Evolutionary conservation across 2,888 invertebrate species (phyloP).

Genomic region (Macrosiphum euphorbiae): DNA sequence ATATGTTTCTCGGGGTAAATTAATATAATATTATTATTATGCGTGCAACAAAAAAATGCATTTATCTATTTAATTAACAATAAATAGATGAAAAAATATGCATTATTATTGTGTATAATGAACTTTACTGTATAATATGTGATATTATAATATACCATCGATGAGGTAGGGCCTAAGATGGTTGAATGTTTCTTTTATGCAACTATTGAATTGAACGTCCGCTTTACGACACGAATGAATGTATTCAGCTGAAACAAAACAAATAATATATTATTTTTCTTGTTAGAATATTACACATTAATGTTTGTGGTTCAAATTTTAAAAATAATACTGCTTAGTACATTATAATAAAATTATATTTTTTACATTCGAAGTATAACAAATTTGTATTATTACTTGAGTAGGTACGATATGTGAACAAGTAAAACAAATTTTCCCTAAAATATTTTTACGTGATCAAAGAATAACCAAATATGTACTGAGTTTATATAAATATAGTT

Average conservation of each 20-base stretch:
- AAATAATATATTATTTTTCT: constrained; percentile 31
- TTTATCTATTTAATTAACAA: not conserved
- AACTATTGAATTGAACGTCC: constrained; percentile 77
- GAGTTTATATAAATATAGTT: not conserved
- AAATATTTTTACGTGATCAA: not conserved
- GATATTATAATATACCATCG: constrained; percentile 69
- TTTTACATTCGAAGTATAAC: not conserved
- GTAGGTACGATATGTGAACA: not conserved
- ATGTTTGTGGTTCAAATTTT: not conserved
- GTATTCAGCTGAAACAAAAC: constrained; percentile 77
- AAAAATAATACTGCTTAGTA: not conserved
- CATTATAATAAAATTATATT: not conserved
- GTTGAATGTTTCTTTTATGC: constrained; percentile 79
- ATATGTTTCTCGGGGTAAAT: not conserved
- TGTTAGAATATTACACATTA: not conserved
- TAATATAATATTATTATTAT: not conserved
- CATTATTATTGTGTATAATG: not conserved
- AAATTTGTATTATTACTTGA: not conserved
- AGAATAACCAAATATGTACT: not conserved
- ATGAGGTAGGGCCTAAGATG: constrained; percentile 81
- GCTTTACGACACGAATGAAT: constrained; percentile 79
- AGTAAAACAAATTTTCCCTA: not conserved
- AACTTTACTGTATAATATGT: not conserved
- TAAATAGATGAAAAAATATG: not conserved
- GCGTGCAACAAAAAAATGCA: not conserved